These are phyloP conservation scores for Anoura caudifer DNA, from an alignment of 2,113 vertebrate species.

Conservation along the genomic window DNA sequence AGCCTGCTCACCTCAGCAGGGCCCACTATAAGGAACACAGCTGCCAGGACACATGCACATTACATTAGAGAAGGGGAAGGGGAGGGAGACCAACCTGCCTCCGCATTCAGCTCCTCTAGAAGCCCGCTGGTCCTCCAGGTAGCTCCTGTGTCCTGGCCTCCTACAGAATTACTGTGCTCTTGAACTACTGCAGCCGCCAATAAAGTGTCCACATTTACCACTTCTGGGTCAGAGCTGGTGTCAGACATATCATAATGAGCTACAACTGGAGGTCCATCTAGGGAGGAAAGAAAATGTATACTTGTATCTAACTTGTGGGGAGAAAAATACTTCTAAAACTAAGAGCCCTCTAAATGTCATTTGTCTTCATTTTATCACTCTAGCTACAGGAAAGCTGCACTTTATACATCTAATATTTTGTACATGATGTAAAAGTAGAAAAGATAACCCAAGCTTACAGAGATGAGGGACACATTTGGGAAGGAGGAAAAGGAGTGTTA, in stretches of 20 bases:
- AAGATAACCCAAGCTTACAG: conserved; percentile 65
- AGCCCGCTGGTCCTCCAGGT: conserved; percentile 88
- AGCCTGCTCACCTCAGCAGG: neutral
- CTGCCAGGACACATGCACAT: conserved; percentile 62
- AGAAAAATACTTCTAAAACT: conserved; percentile 54
- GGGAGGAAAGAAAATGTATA: conserved; percentile 82
- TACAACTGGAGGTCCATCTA: conserved; percentile 94
- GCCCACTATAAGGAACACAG: conserved; percentile 1
- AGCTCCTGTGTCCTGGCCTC: conserved; percentile 86
- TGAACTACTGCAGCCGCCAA: conserved; percentile 92
- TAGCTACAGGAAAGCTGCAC: conserved; percentile 44
- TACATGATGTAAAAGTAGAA: conserved; percentile 48
- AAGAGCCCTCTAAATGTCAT: conserved; percentile 48
- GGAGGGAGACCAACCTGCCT: conserved; percentile 87
- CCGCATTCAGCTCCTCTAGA: conserved; percentile 83
- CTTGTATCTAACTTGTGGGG: conserved; percentile 65
- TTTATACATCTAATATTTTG: conserved; percentile 46
- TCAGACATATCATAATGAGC: conserved; percentile 96
- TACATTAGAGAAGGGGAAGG: conserved; percentile 41
- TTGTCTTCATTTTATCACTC: conserved; percentile 2
- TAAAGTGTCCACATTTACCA: conserved; percentile 93
- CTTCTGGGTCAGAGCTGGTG: conserved; percentile 95
- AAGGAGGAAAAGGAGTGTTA: conserved; percentile 36
- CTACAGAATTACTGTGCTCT: conserved; percentile 90
- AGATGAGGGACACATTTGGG: conserved; percentile 53